Conservation (phyloP, 2,888 invertebrate species). For the Boloria euphrosyne region DNA sequence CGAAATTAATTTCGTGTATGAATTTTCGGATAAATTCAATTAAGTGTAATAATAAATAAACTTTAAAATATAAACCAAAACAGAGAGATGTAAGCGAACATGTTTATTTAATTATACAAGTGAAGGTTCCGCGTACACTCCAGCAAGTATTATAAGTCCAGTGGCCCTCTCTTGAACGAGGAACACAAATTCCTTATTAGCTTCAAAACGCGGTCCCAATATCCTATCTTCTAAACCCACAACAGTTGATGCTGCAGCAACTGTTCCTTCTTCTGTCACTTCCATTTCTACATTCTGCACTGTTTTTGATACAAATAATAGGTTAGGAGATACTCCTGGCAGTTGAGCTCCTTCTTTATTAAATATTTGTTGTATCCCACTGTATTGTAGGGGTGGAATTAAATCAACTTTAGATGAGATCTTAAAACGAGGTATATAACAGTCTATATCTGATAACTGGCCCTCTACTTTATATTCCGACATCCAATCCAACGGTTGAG, state of each 20-base stretch:
- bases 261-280: slow-evolving; percentile 88
- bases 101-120: slow-evolving; percentile 46
- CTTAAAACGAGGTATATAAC: slow-evolving; percentile 83
- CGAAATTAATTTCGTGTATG: too few relatives aligned
- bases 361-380: slow-evolving; percentile 86
- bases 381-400: slow-evolving; percentile 73
- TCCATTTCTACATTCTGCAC: slow-evolving; percentile 88
- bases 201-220: slow-evolving; percentile 80
- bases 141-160: slow-evolving; percentile 84
- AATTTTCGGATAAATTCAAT: too few relatives aligned
- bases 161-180: slow-evolving; percentile 84
- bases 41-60: neutral
- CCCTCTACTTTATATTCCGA: slow-evolving; percentile 69
- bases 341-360: slow-evolving; percentile 80
- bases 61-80: slow-evolving; percentile 15
- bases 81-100: slow-evolving; percentile 26
- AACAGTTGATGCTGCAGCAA: slow-evolving; percentile 84
- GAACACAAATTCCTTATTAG: slow-evolving; percentile 86
- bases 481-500: slow-evolving; percentile 75
- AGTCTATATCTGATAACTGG: slow-evolving; percentile 77
- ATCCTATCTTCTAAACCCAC: slow-evolving; percentile 72
- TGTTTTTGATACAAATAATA: slow-evolving; percentile 82
- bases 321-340: slow-evolving; percentile 81
- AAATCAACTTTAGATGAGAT: slow-evolving; percentile 70
- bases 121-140: slow-evolving; percentile 72